Base-by-base conservation (phyloP, 2,888 invertebrate species). In the Caenorhabditis sp. region DNA sequence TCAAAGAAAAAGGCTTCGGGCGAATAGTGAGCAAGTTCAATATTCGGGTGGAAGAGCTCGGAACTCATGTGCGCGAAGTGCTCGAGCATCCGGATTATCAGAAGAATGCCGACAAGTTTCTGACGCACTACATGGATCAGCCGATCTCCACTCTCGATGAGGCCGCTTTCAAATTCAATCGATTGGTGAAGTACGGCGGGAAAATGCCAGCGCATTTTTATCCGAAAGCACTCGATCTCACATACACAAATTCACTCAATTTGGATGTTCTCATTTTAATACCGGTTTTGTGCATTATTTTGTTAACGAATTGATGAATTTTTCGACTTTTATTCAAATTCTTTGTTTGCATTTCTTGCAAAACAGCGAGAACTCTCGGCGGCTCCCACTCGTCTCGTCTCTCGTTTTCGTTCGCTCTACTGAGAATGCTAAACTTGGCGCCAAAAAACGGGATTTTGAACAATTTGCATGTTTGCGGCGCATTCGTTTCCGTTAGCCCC, bases 61-160 rank as follows among this genome's bases (percentile, higher is more conserved):
- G 17, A 5, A 56, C 30, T 11, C 41, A 62, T 22, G 50, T 72
- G 43, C 39, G 48, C 37, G 58, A 58, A 50, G 63, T 72, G 1
- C 41, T 72, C 26, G 52, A 46, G 7, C 62, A 71, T 20, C 55
- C 55, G 4, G 30, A 39, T 2, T 76, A 70, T 26, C 74, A 74
- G 30, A 2, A 37, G 1, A 66, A 74, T 43, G 74, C 74, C 1
- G 53, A 74, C 50, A 55, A 66, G 15, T 66, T 66, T 50, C 37
- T 66, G 27, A 53, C 61, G 5, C 17, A 50, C 22, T 76, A 56
- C 39, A 45, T 65, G 50, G 77, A 77, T 56, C 65, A 63, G 24
- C 71, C 71, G 7, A 71, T 77, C 35, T 13, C 65, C 0, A 61
- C 52, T 13, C 61, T 77, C 0, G 65, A 77, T n/a, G 65, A 77